Conservation (phyloP, 1,140 invertebrate species). For the Akabosia matsudoensis region DNA sequence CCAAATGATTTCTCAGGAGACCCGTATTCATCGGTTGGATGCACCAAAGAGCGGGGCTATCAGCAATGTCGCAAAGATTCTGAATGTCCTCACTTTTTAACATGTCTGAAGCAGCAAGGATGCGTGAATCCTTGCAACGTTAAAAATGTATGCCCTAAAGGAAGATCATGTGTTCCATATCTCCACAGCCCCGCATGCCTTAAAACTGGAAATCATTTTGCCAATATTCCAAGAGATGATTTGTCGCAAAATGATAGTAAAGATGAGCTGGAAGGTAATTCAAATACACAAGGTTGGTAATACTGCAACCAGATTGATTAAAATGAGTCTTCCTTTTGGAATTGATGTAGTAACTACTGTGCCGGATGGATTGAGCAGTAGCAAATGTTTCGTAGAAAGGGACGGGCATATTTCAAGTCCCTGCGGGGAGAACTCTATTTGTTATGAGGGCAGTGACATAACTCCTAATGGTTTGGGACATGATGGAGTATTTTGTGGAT, state of each 20-base stretch:
- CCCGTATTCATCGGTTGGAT: background rate
- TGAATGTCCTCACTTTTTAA: background rate
- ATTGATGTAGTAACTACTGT: background rate
- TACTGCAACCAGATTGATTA: too few species aligned
- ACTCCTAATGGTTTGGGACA: background rate
- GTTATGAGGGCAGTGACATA: background rate
- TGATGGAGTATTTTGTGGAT: conserved; percentile 2
- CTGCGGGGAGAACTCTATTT: background rate
- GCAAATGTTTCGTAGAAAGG: background rate
- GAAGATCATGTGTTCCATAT: conserved; percentile 1
- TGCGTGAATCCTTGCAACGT: conserved; percentile 8
- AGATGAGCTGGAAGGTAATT: background rate
- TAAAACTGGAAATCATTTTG: background rate
- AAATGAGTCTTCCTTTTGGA: too few species aligned
- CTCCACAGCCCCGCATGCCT: background rate
- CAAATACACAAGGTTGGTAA: too few species aligned
- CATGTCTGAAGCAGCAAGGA: background rate
- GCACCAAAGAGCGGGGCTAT: background rate
- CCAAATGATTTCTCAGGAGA: background rate
- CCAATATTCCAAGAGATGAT: background rate
- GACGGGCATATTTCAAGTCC: background rate
- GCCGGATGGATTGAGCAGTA: background rate
- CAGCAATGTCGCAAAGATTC: background rate
- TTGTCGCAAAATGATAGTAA: background rate
- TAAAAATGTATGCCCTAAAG: background rate